phyloP scores from a whole-genome alignment of 1,140 invertebrate species.

The Aphaenogaster floridana region DNA sequence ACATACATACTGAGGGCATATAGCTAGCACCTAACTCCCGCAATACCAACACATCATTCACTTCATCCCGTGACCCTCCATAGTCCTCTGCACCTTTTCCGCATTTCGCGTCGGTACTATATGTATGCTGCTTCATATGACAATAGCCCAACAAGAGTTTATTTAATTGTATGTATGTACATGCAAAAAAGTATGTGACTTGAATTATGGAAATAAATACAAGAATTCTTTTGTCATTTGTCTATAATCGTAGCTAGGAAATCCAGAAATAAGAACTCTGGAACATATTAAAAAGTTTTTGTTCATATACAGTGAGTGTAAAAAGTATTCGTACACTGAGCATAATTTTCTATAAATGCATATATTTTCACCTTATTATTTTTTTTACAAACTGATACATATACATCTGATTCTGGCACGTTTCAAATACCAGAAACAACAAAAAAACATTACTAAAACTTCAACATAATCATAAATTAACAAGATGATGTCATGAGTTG shows the following conservation, averaged over 20 bases:
- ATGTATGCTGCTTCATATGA: slow-evolving; percentile 5
- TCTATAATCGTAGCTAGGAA: neutral
- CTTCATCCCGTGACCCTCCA: slow-evolving; percentile 3
- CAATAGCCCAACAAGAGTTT: slow-evolving; percentile 4
- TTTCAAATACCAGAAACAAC: too few relatives aligned
- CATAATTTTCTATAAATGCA: too few relatives aligned
- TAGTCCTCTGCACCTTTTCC: neutral
- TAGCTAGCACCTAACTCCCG: slow-evolving; percentile 67
- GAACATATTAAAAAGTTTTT: neutral
- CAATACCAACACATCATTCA: slow-evolving; percentile 60
- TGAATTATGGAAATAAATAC: neutral
- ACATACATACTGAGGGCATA: slow-evolving; percentile 64
- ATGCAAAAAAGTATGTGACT: neutral
- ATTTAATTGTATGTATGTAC: neutral
- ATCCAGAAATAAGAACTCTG: neutral
- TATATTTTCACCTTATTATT: too few relatives aligned
- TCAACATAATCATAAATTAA: too few relatives aligned
- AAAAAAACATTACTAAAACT: too few relatives aligned
- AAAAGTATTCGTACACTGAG: too few relatives aligned
- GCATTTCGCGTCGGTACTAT: neutral
- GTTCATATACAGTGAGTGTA: too few relatives aligned
- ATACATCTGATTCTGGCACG: too few relatives aligned
- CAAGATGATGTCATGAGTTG: too few relatives aligned
- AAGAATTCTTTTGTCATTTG: neutral
- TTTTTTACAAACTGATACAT: too few relatives aligned